phyloP scores from a whole-genome alignment of 2,797 vertebrate species.

The Nasua narica region DNA sequence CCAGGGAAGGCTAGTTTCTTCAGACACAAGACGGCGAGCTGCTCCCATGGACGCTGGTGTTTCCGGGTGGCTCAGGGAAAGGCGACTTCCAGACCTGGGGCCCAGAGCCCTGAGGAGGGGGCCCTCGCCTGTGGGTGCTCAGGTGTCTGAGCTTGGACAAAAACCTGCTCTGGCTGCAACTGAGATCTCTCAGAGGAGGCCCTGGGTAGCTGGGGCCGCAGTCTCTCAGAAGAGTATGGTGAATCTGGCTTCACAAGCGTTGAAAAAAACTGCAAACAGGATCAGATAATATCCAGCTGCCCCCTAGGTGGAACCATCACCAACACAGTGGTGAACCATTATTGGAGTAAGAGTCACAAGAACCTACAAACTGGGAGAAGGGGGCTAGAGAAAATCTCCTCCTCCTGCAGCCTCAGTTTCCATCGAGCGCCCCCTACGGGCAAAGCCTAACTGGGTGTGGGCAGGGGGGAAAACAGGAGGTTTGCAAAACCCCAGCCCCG shows the following conservation, averaged over 20 bases:
- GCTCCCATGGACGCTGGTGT: neutral
- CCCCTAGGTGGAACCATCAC: neutral
- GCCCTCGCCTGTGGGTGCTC: neutral
- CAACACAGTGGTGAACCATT: neutral
- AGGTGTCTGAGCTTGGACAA: neutral
- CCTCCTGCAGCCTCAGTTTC: neutral
- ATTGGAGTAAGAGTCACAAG: neutral
- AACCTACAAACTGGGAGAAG: neutral
- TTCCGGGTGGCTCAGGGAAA: constrained; percentile 4
- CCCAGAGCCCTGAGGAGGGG: neutral
- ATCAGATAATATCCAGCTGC: neutral
- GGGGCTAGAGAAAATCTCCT: neutral
- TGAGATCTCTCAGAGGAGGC: neutral
- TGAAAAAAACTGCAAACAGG: neutral
- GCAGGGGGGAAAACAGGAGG: neutral
- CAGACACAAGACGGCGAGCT: neutral
- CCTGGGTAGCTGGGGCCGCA: neutral
- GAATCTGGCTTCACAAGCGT: neutral
- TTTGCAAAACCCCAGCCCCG: neutral
- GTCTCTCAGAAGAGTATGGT: neutral
- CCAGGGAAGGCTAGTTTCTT: neutral
- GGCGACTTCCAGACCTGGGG: neutral
- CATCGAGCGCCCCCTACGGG: neutral
- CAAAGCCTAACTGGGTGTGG: neutral
- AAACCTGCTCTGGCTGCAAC: neutral